Evolutionary conservation across 2,797 vertebrate genomes (phyloP).

Genomic region (Sebastes nivosus): DNA sequence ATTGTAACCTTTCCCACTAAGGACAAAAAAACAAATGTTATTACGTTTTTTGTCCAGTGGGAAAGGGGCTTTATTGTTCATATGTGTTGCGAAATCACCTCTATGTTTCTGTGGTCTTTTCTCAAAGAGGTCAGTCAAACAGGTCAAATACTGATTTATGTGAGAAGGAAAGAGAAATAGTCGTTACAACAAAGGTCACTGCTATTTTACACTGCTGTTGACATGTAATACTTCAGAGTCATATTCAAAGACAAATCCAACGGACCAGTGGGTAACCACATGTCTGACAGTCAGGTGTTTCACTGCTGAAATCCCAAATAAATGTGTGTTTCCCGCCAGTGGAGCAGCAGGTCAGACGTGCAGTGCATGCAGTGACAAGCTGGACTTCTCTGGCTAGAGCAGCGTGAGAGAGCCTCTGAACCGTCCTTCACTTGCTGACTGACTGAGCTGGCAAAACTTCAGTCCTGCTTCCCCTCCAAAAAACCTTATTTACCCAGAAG

Average conservation of each 20-base stretch:
- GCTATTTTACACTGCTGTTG: not conserved
- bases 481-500: not conserved
- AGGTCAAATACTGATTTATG: not conserved
- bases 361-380: not conserved
- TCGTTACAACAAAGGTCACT: not conserved
- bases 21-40: not conserved
- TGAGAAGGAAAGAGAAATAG: not conserved
- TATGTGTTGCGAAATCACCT: not conserved
- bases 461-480: not conserved
- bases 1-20: not conserved
- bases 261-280: not conserved
- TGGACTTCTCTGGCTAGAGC: not conserved
- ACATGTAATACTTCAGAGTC: not conserved
- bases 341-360: slow-evolving; percentile 10
- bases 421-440: slow-evolving; percentile 31
- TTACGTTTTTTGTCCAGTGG: not conserved
- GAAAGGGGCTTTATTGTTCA: not conserved
- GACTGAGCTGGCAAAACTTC: slow-evolving; percentile 34
- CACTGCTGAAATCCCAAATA: not conserved
- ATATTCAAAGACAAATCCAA: not conserved
- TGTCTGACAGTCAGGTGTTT: not conserved
- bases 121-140: not conserved
- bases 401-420: slow-evolving; percentile 4
- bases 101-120: not conserved
- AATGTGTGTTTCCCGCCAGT: not conserved